Base-by-base conservation (phyloP, 2,797 vertebrate species). In the Centroberyx gerrardi region DNA sequence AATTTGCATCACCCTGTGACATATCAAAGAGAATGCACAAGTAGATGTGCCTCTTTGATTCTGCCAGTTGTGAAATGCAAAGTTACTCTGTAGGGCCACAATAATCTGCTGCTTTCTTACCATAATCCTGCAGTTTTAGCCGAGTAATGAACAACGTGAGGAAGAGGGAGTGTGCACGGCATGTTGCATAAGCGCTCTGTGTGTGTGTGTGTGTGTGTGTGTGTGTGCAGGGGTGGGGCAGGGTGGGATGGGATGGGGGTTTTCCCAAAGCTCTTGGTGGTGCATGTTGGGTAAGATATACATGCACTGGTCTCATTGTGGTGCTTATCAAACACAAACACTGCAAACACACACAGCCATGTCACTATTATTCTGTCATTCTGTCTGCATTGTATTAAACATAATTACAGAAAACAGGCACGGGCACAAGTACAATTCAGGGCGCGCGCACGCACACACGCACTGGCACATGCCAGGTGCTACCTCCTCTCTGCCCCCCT, bases 1-100 rank as follows among this genome's bases (percentile, higher is more conserved):
- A 82, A 89, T 93, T 82, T 91, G 83, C 88, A 90, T 93, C 85
- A 82, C 77, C 81, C 74, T 64, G 72, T 88, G 90, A 89, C 90
- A 89, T 83, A 85, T 92, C 90, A 93, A 92, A 93, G 89, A 69
- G 89, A 90, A 91, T 92, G 48, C 82, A 70, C 83, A 62, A 91
- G 85, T 77, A 85, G 88, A 88, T 76, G 60, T 58, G 73, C 67
- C 72, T 66, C 87, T 90, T 90, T 90, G 85, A 87, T 88, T 91
- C 65, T 78, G 36, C 78, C 56, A 52, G 62, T 86, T 73, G 73
- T 77, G 85, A 87, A 78, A 91, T 82, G 84, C 83, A 84, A 84
- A 88, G 63, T 88, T 87, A 53, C 81, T 87, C 73, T 46, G 74
- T 52, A 46, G 90, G 80, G 80, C 72, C 65, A 64, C 66, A 62